Evolutionary conservation across 2,888 invertebrate species (phyloP).

Genomic region (Crossocerus cetratus): DNA sequence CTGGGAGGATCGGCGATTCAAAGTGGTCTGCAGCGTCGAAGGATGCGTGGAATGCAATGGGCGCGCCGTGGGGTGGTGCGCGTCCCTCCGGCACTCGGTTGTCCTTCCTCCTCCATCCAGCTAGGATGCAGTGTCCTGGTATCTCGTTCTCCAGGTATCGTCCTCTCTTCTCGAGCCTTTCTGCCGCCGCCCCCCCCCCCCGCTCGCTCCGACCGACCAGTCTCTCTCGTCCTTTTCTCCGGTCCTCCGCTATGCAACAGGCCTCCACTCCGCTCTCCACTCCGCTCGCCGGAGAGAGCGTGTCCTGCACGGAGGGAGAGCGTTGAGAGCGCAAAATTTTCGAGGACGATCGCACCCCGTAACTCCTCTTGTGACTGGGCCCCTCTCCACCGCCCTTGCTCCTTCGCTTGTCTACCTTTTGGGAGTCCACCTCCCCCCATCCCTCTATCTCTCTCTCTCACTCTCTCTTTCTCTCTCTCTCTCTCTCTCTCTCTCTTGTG

Average conservation of each 20-base stretch:
- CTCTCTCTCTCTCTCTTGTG: no score
- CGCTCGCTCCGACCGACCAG: not conserved
- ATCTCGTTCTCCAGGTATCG: conserved; percentile 25
- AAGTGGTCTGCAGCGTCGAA: conserved; percentile 68
- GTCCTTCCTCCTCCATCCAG: conserved; percentile 25
- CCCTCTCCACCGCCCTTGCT: not conserved
- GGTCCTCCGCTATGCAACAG: not conserved
- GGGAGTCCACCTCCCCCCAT: not conserved
- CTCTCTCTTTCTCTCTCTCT: not conserved
- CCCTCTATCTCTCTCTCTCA: not conserved
- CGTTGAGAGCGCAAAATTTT: conserved; percentile 10
- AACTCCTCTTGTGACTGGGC: not conserved
- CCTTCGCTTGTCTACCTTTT: not conserved
- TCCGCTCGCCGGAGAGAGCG: not conserved
- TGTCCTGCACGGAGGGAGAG: not conserved
- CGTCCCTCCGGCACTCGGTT: conserved; percentile 28
- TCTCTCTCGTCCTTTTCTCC: conserved; percentile 6
- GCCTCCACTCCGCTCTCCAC: not conserved
- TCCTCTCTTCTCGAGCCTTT: conserved; percentile 11
- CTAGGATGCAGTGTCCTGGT: not conserved
- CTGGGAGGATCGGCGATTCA: conserved; percentile 65
- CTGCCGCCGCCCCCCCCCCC: not conserved
- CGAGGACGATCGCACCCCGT: conserved; percentile 3
- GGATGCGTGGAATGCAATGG: conserved; percentile 74
- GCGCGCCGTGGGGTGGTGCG: conserved; percentile 70